Conservation (phyloP, 2,113 vertebrate genomes). For the Ciconia stormi region DNA sequence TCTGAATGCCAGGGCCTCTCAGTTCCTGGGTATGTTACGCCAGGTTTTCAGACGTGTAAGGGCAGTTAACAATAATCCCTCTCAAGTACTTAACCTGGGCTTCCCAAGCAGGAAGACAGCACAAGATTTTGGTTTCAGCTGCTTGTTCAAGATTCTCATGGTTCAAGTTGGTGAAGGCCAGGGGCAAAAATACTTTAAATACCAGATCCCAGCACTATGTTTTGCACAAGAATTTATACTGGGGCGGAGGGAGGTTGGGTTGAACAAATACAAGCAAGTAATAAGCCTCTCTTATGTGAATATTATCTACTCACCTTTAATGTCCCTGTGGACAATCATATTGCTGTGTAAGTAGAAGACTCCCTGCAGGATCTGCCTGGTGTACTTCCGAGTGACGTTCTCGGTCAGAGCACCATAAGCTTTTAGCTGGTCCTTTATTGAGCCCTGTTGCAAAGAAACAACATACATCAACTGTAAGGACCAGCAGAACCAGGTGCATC, state of each 20-base stretch:
- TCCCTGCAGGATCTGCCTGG: constrained; percentile 89
- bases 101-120: neutral
- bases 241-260: neutral
- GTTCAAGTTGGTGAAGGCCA: neutral
- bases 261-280: neutral
- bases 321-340: constrained; percentile 94
- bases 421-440: constrained; percentile 91
- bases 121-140: neutral
- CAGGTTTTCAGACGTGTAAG: neutral
- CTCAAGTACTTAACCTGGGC: neutral
- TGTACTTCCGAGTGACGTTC: constrained; percentile 89
- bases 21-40: neutral
- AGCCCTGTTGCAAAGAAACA: constrained; percentile 75
- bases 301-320: constrained; percentile 82
- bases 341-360: constrained; percentile 93
- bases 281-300: neutral
- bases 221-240: neutral
- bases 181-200: neutral
- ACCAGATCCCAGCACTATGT: neutral
- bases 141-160: neutral
- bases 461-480: accelerated
- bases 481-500: neutral
- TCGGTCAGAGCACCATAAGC: constrained; percentile 89
- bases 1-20: neutral
- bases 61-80: neutral